Conservation (phyloP, 2,113 vertebrate species). For the Dipodomys merriami region DNA sequence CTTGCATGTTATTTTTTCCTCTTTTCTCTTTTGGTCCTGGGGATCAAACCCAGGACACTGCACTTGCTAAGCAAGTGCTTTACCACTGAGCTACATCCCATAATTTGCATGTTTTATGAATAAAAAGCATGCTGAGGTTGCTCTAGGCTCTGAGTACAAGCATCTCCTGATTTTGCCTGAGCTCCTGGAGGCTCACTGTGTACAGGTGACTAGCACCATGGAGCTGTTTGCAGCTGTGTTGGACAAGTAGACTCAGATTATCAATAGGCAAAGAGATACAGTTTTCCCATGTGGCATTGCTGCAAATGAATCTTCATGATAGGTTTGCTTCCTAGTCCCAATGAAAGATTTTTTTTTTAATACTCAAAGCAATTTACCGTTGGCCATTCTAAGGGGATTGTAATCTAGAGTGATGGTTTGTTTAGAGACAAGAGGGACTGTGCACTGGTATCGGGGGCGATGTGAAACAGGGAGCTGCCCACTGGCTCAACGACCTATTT, state of each 20-base stretch:
- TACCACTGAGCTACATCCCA: no score
- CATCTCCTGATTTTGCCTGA: not conserved
- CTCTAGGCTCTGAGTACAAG: not conserved
- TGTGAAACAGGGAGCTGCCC: not conserved
- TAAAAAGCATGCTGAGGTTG: not conserved
- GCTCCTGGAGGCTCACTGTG: not conserved
- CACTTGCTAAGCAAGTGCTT: no score
- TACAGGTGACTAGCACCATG: not conserved
- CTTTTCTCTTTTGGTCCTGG: no score
- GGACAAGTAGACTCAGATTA: not conserved
- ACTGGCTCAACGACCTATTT: not conserved
- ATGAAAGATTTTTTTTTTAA: not conserved
- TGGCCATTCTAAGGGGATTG: not conserved
- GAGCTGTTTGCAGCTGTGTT: not conserved
- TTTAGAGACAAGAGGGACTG: not conserved
- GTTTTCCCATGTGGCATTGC: not conserved
- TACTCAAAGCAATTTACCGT: conserved; percentile 8
- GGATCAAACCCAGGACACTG: no score
- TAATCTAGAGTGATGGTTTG: not conserved
- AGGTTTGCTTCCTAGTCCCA: conserved; percentile 6
- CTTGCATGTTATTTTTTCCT: not conserved
- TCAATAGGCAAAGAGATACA: not conserved
- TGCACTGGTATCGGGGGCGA: not conserved
- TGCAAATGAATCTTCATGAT: conserved; percentile 14
- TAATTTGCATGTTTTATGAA: no score